Base-by-base conservation (phyloP, 2,888 invertebrate species). In the Diarsia mendica region DNA sequence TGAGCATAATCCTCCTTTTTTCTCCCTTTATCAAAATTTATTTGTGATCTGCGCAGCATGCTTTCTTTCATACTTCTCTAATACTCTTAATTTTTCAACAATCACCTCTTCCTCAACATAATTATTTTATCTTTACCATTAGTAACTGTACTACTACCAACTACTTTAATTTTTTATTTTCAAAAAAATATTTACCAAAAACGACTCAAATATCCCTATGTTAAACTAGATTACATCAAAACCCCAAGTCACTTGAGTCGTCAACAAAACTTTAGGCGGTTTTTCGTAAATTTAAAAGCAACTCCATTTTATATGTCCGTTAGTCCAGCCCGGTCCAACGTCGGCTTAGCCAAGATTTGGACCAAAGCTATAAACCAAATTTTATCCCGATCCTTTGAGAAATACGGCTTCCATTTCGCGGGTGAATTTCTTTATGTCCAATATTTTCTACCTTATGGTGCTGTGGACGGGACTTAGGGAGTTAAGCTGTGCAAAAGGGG, bases 301-400 rank as follows among this genome's bases (percentile, higher is more conserved):
- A 68, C 28, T 70, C 76, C 58, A 74, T 71, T 82, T 72, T 73
- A 73, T 73, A 70, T 64, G 64, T 73, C 61, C 39, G 39, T 53
- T 53, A 79, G 79, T 75, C 72, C 83, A 28, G 33, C 39, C 4
- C 61, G 63, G 82, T 64, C 76, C 80, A 71, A 67, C n/a, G 63
- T 20, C 33, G 73, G 83, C 80, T 83, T 83, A 83, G 71, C 65
- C 64, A 71, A 83, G 82, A 83, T 80, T 83, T 73, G 49, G 76
- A 71, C 80, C 68, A 71, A 73, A 76, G 82, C 82, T 72, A 83
- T 83, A 83, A 83, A 83, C 82, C 80, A 83, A 83, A 83, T 83
- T 83, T 83, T 46, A 80, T 73, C 67, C 76, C 68, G 60, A 83
- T 83, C 83, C 82, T 83, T 67, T 73, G 82, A 83, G 80, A 83